Evolutionary conservation across 1,140 invertebrate species (phyloP).

Genomic region (Drosophila pruinosa): DNA sequence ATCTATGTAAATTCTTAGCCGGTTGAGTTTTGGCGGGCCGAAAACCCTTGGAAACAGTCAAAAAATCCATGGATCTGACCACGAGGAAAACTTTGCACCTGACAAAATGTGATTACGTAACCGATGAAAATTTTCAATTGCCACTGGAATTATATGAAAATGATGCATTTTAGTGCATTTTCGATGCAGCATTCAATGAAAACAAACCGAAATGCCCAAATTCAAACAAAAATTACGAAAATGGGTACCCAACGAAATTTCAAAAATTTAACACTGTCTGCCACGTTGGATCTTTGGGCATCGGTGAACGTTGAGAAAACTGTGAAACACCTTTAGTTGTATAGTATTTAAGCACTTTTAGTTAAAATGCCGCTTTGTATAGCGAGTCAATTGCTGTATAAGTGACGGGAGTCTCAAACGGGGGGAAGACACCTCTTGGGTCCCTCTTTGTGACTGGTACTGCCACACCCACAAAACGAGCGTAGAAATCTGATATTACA

Average conservation of each 20-base stretch:
- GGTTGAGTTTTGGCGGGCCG: constrained; percentile 47
- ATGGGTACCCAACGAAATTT: constrained; percentile 86
- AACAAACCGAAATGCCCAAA: constrained; percentile 74
- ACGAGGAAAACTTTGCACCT: constrained; percentile 64
- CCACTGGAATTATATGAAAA: constrained; percentile 42
- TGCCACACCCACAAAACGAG: constrained; percentile 71
- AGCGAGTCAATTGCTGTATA: constrained; percentile 8
- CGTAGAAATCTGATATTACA: constrained; percentile 31
- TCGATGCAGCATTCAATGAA: constrained; percentile 61
- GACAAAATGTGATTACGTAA: constrained; percentile 75
- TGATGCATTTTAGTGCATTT: constrained; percentile 54
- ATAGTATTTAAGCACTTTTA: constrained; percentile 43
- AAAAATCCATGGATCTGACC: constrained; percentile 36
- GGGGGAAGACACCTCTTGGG: constrained; percentile 58
- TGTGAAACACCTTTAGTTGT: constrained; percentile 68
- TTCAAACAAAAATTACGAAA: constrained; percentile 89
- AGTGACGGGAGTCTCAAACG: constrained; percentile 56
- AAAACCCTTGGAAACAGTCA: constrained; percentile 35
- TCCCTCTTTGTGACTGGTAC: constrained; percentile 21
- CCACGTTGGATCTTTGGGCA: constrained; percentile 54
- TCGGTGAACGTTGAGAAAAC: constrained; percentile 40
- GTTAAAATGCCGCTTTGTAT: constrained; percentile 30
- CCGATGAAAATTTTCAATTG: constrained; percentile 65
- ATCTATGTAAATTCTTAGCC: not conserved
- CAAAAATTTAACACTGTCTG: constrained; percentile 82